Evolutionary conservation across 2,113 vertebrate species (phyloP).

Genomic region (Cyphomyrus discorhynchus): DNA sequence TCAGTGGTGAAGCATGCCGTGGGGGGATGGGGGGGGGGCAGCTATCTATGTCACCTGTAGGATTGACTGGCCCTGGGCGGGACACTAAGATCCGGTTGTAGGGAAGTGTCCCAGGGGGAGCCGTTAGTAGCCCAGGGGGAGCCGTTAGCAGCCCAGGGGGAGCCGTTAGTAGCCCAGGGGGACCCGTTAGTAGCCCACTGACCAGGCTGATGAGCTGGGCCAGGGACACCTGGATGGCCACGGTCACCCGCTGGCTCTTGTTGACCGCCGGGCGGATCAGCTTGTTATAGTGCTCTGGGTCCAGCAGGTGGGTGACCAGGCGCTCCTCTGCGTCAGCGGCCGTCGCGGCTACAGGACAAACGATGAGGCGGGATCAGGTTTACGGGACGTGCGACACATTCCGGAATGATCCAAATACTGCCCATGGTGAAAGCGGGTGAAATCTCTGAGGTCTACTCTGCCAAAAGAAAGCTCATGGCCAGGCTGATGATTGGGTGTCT

Average conservation of each 20-base stretch:
- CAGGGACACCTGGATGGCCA: constrained; percentile 65
- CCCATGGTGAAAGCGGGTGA: not conserved
- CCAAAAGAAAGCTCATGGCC: not conserved
- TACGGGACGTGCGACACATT: not conserved
- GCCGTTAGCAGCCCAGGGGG: no score
- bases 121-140: no score
- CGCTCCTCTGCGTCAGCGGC: constrained; percentile 62
- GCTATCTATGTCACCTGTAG: not conserved
- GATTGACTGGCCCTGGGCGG: not conserved
- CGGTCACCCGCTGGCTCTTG: constrained; percentile 68
- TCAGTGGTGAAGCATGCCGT: no score
- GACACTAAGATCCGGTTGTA: not conserved
- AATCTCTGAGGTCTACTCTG: not conserved
- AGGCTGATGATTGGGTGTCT: not conserved
- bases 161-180: not conserved
- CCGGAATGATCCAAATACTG: not conserved
- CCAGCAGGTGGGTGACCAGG: constrained; percentile 60
- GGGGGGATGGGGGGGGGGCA: no score
- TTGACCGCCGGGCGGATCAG: constrained; percentile 67
- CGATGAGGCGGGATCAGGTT: not conserved
- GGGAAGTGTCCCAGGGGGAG: not conserved
- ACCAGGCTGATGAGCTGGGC: constrained; percentile 72
- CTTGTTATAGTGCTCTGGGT: constrained; percentile 66
- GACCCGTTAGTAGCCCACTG: constrained; percentile 16
- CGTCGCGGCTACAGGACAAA: constrained; percentile 37